These are phyloP conservation scores for Enteromius viviparus DNA, from an alignment of 2,797 vertebrate genomes.

Conservation along the genomic window DNA sequence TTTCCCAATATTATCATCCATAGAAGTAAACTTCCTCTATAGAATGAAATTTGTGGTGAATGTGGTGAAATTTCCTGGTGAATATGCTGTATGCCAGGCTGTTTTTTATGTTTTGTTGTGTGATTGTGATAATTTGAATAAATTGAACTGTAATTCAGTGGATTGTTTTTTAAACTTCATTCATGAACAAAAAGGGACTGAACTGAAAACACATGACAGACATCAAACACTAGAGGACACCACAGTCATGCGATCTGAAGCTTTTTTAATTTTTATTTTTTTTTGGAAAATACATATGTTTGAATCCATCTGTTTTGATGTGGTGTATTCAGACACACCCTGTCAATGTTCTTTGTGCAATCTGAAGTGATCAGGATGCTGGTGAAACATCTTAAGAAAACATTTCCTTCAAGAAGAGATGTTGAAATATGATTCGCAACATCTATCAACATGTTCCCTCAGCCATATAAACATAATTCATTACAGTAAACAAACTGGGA, in stretches of 20 bases:
- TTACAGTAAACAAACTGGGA: neutral
- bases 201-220: neutral
- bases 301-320: neutral
- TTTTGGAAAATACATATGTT: neutral
- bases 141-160: neutral
- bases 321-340: neutral
- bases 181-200: neutral
- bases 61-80: neutral
- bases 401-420: neutral
- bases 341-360: neutral
- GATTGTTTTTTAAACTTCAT: neutral
- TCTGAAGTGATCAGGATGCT: neutral
- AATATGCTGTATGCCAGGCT: neutral
- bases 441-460: neutral
- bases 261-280: too few species aligned
- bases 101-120: neutral
- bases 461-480: neutral
- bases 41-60: too few species aligned
- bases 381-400: neutral
- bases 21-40: neutral
- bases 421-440: neutral
- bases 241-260: neutral
- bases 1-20: neutral
- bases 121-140: neutral
- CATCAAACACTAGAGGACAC: conserved; percentile 25